A percentile compares a stretch with the other conserved stretches of the same genome.
Evolutionary conservation across 2,888 invertebrate species (phyloP).

Genomic region (Tetramorium bicarinatum): DNA sequence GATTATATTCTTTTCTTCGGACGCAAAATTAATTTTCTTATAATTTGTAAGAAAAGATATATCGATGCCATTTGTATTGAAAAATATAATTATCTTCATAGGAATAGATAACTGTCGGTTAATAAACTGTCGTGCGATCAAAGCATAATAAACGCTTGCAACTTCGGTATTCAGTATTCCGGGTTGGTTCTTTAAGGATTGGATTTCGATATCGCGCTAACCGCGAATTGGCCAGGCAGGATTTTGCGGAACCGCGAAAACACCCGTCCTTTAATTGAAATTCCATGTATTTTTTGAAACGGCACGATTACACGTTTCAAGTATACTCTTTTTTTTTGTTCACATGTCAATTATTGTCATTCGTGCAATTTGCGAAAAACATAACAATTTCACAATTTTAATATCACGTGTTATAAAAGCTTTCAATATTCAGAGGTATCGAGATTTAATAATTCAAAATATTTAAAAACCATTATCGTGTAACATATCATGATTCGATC

Average conservation of each 20-base stretch:
- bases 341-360: not conserved
- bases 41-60: too few relatives aligned
- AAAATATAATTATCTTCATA: slow-evolving; percentile 3
- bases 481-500: not conserved
- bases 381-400: not conserved
- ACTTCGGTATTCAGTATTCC: slow-evolving; percentile 74
- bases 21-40: not conserved
- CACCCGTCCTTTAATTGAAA: slow-evolving; percentile 32
- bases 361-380: not conserved
- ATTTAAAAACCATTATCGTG: not conserved
- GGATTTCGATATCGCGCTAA: slow-evolving; percentile 29
- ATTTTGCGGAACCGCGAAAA: slow-evolving; percentile 29
- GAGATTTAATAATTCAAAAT: not conserved
- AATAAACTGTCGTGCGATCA: slow-evolving; percentile 66
- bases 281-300: slow-evolving; percentile 13
- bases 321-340: not conserved
- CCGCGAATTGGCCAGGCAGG: not conserved
- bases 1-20: not conserved
- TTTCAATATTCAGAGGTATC: not conserved
- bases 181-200: slow-evolving; percentile 16
- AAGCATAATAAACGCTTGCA: slow-evolving; percentile 76
- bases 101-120: slow-evolving; percentile 79
- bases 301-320: not conserved
- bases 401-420: not conserved
- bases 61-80: not conserved